Evolutionary conservation across 2,888 invertebrate species (phyloP).

Genomic region (Heliothis peltigera): DNA sequence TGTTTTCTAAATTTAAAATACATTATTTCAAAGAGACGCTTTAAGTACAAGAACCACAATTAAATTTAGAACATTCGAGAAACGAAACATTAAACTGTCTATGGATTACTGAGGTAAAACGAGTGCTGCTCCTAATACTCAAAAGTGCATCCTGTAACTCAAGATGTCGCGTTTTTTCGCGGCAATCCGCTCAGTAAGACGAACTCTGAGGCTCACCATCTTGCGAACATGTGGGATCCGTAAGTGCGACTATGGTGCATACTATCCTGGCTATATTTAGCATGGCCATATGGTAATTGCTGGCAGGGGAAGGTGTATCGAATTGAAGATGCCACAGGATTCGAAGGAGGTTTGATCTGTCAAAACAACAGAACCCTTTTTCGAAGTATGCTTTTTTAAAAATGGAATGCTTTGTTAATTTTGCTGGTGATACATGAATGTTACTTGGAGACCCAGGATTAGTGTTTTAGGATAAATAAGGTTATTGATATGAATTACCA

Average conservation of each 20-base stretch:
- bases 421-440: not conserved
- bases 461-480: not conserved
- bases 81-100: slow-evolving; percentile 67
- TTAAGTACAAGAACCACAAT: slow-evolving; percentile 22
- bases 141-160: slow-evolving; percentile 87
- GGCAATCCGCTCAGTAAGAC: slow-evolving; percentile 82
- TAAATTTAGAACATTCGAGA: slow-evolving; percentile 55
- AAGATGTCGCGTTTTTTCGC: slow-evolving; percentile 85
- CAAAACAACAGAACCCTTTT: slow-evolving; percentile 59
- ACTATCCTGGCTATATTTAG: slow-evolving; percentile 84
- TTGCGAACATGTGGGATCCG: slow-evolving; percentile 86
- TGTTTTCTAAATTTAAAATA: not conserved
- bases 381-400: slow-evolving; percentile 28
- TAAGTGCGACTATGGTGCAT: slow-evolving; percentile 72
- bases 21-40: not conserved
- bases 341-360: slow-evolving; percentile 55
- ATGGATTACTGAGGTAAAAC: slow-evolving; percentile 65
- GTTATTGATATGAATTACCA: too few relatives aligned
- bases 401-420: slow-evolving; percentile 1
- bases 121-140: slow-evolving; percentile 71
- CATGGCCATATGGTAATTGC: slow-evolving; percentile 82
- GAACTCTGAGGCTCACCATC: slow-evolving; percentile 76
- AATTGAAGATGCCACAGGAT: slow-evolving; percentile 61
- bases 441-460: not conserved
- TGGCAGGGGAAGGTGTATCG: slow-evolving; percentile 74